Base-by-base conservation (phyloP, 2,888 invertebrate species). In the Sycophila texana region DNA sequence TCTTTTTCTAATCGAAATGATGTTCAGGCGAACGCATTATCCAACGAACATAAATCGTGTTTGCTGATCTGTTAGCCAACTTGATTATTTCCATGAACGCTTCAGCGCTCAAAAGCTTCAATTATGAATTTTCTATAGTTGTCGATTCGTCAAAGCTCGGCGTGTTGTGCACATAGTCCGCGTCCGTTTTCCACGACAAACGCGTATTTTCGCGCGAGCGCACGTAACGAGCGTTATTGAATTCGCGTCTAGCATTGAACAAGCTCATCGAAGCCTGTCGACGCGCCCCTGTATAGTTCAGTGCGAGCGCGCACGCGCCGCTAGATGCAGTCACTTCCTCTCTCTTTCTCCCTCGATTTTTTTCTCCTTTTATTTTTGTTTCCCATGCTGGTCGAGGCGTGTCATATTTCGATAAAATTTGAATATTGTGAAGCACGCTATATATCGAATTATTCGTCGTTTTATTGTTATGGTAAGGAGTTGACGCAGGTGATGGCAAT, bases 261-360 rank as follows among this genome's bases (percentile, higher is more conserved):
- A 83, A 85, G 84, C 86, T 86, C 88, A 85, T 77, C 87, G 87
- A 83, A 86, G 88, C 88, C 83, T 87, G 82, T 87, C 88, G 86
- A 82, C 85, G 84, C 84, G 84, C 83, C 83, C 53, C 71, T 47
- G 47, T 14, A n/a, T n/a, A 30, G 39, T 18, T 18, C 63, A 63
- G 60, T 39, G n/a, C 30, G 47, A 30, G 20, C 49, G 39, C 63
- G 47, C 22, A 51, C 53, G 30, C 70, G 55, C 49, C 26, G 22
- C 18, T 18, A 51, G 75, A 16, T 63, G 72, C 60, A 65, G 53
- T 68, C 68, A 78, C 67, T 73, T 73, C 78, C 67, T 67, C 75
- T 61, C 26, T 7, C n/a, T 26, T 30, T 39, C 47, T 30, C 16
- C 13, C 55, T 53, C 61, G 20, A 7, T 57, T 18, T 74, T 60